Percentiles rank a stretch among this genome's conserved stretches.
phyloP scores from a whole-genome alignment of 2,113 vertebrate species.

The Bombycilla garrulus region DNA sequence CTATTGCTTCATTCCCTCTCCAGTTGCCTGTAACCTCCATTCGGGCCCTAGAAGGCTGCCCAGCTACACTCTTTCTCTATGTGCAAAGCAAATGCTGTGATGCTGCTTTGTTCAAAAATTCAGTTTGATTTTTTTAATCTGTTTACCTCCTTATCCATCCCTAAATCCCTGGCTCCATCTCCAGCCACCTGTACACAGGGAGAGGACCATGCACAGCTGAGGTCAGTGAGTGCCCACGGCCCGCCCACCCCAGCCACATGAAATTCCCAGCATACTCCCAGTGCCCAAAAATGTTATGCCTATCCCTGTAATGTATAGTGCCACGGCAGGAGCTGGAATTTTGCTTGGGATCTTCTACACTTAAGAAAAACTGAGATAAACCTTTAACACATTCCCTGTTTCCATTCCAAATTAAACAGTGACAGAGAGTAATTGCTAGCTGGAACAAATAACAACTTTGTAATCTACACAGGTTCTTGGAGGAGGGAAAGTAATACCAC shows the following conservation, averaged over 20 bases:
- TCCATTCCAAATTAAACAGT: not conserved
- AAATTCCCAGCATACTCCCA: not conserved
- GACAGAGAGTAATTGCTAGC: not conserved
- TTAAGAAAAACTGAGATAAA: not conserved
- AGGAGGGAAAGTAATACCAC: not conserved
- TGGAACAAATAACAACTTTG: not conserved
- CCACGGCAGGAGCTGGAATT: not conserved
- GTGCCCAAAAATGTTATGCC: not conserved
- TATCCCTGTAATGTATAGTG: not conserved
- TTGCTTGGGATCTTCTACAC: not conserved
- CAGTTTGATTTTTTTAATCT: too few species aligned
- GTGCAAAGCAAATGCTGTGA: not conserved
- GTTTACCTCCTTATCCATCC: not conserved
- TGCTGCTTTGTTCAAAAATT: too few species aligned
- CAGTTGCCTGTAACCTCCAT: not conserved
- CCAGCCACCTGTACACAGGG: not conserved
- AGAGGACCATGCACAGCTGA: rapidly evolving
- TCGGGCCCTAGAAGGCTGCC: not conserved
- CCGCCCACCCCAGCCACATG: rapidly evolving
- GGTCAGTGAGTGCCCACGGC: not conserved
- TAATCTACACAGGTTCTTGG: not conserved
- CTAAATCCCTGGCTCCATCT: not conserved
- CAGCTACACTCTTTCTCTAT: not conserved
- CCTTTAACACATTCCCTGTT: not conserved
- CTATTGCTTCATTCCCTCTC: not conserved